Base-by-base conservation (phyloP, 2,888 invertebrate genomes). In the Ecliptopera silaceata region DNA sequence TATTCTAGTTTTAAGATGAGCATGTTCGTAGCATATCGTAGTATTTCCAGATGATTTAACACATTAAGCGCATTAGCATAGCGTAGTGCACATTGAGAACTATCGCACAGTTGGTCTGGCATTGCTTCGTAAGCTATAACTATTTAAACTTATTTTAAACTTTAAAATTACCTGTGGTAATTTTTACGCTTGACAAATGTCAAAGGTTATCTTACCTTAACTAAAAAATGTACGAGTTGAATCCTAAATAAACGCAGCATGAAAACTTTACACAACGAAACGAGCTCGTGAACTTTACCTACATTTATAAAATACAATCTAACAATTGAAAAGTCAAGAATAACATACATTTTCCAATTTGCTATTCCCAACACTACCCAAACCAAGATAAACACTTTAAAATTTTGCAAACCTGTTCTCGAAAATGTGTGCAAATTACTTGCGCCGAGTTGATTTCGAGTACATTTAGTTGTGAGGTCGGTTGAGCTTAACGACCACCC, bases 401-500 rank as follows among this genome's bases (percentile, higher is more conserved):
- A 54, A 54, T 58, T 49, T 46, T 54, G 42, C 34, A 45, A 49
- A 53, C 41, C 45, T 58, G 51, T 52, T 56, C 55, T 61, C 45
- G 54, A 59, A 59, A 59, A 59, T 54, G 54, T 59, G 59, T 59
- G 59, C 59, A 59, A 53, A 55, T 56, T 59, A 59, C 54, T 54
- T 59, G 54, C 42, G 54, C 59, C 39, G 48, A 52, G 48, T 56
- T 58, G 49, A 47, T 45, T 56, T 70, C 74, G 71, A 74, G 71
- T 66, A 69, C 64, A 51, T 55, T 56, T 64, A 64, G 75, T 75
- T 67, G 54, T 44, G 61, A 60, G 63, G 64, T 59, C 63, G 67
- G 70, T 61, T 60, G 64, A 63, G 75, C 74, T 76, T 75, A 76
- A 76, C 72, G 73, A 71, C 72, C 72, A 66, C 68, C 68, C 68